Percentiles rank a stretch among this genome's conserved stretches.
Conservation (phyloP, 2,888 invertebrate species). For the Ennomos fuscantarius region DNA sequence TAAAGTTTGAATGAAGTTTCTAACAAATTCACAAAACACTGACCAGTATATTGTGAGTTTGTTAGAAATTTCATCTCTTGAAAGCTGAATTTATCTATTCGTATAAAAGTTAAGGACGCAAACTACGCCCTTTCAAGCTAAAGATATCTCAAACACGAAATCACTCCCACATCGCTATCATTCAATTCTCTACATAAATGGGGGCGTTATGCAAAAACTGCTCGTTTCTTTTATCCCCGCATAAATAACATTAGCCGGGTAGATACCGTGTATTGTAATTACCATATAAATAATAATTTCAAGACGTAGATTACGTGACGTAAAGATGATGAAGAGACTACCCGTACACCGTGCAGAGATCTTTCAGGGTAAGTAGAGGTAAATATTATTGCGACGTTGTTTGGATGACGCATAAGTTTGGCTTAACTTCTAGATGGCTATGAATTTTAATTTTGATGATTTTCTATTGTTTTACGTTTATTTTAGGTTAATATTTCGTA, state of each 20-base stretch:
- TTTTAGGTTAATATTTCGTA: no score
- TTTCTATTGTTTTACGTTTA: no score
- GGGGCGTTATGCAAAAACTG: conserved; percentile 81
- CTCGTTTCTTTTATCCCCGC: conserved; percentile 75
- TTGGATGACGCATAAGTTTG: no score
- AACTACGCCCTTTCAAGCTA: conserved; percentile 6
- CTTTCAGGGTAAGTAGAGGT: conserved; percentile 3
- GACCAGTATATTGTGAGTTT: no score
- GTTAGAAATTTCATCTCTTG: no score
- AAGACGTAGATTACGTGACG: conserved; percentile 79
- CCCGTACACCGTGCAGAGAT: conserved; percentile 28
- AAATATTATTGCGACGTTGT: no score
- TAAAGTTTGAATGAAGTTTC: no score
- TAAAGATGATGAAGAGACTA: conserved; percentile 67
- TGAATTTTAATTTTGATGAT: no score
- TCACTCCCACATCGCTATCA: conserved; percentile 58
- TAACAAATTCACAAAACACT: no score
- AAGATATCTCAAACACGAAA: conserved; percentile 20
- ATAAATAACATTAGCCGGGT: conserved; percentile 79
- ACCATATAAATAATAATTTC: conserved; percentile 84
- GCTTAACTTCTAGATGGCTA: no score
- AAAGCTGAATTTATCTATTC: no score
- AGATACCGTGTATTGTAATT: conserved; percentile 80
- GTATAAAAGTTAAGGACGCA: no score
- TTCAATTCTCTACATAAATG: conserved; percentile 70